Percentiles rank a stretch among this genome's conserved stretches.
Conservation (phyloP, 2,797 vertebrate species). For the Scolopax rusticola region DNA sequence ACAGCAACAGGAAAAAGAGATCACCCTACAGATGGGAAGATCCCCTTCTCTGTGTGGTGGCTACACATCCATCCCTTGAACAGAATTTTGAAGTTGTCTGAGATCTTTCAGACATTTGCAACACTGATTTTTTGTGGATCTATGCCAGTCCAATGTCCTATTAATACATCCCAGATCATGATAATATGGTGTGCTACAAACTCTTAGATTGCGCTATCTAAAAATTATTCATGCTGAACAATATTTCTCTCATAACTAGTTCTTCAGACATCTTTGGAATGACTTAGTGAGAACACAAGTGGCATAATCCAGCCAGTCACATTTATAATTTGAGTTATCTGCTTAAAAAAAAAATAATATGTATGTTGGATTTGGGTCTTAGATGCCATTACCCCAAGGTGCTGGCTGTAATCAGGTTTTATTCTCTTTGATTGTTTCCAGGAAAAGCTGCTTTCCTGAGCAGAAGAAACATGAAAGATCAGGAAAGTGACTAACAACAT, state of each 20-base stretch:
- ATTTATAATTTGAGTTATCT: background rate
- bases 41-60: background rate
- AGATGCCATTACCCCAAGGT: background rate
- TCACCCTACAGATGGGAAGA: background rate
- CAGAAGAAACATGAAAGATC: slow-evolving; percentile 23
- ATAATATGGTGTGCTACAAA: background rate
- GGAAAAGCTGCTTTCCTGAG: slow-evolving; percentile 39
- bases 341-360: background rate
- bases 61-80: background rate
- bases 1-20: background rate
- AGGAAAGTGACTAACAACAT: slow-evolving; percentile 34
- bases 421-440: slow-evolving; percentile 7
- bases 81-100: background rate
- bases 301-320: background rate
- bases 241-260: background rate
- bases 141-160: background rate
- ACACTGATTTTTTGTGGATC: background rate
- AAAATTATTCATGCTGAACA: background rate
- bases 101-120: background rate
- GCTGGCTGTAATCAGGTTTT: background rate
- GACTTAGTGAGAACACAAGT: background rate
- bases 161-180: background rate
- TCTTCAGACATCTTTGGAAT: background rate
- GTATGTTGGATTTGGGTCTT: background rate
- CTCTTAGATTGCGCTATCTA: background rate